Base-by-base conservation (phyloP, 2,797 vertebrate genomes). In the Benthosema pterotum region DNA sequence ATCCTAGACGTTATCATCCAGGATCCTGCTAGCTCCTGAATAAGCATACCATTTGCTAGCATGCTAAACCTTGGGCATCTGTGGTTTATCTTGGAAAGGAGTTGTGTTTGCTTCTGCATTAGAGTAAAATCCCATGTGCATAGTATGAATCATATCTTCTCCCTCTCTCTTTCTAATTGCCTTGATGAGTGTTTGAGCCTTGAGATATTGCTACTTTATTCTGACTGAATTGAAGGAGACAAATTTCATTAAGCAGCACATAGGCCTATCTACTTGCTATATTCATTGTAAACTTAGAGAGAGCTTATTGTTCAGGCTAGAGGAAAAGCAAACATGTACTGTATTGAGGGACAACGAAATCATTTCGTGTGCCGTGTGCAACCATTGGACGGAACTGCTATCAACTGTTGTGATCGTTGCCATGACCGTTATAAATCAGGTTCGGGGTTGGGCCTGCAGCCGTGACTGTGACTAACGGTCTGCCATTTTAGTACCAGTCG, bases 241-340 rank as follows among this genome's bases (percentile, higher is more conserved):
- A 43, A n/a, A 19, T 60, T 71, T 71, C 38, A 68, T 71, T 72
- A 17, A 49, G 15, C 14, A 49, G 52, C 53, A 42, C 32, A 2
- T 2, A 2, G 2, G 22, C 22, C n/a, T 43, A 54, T 68, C 14
- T 62, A 11, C 49, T 6, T 67, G n/a, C 72, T 42, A 32, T 51
- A 32, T 53, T 65, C 16, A 19, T 50, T n/a, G 42, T 11, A 43
- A 54, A 57, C 59, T 63, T 64, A 28, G 47, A 0, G 19, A 66
- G 9, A 51, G 25, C 15, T 25, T 51, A 25, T 62, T 58, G 48
- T 46, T 55, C 32, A 60, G 45, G 11, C 56, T 18, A 52, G 15
- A 67, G 45, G 16, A 65, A 48, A 48, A 61, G n/a, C n/a, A 56
- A 9, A 60, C 42, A 42, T 42, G 62, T 12, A 51, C n/a, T n/a